Evolutionary conservation across 2,888 invertebrate genomes (phyloP).

Genomic region (Eristalis pertinax): DNA sequence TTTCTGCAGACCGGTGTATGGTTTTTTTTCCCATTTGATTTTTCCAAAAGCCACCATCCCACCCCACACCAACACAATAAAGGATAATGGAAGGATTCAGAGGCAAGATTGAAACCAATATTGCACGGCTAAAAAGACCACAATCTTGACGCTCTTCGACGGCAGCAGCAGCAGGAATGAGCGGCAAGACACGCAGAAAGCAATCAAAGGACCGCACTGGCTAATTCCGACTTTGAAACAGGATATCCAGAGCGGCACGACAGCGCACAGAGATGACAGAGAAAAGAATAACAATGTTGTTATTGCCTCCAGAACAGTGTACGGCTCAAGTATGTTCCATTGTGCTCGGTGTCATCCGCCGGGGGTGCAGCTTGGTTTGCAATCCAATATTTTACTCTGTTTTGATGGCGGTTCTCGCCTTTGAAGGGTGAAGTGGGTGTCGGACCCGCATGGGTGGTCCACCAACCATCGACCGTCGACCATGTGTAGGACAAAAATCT

Average conservation of each 20-base stretch:
- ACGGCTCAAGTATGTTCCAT: slow-evolving; percentile 60
- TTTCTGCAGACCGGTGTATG: slow-evolving; percentile 53
- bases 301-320: slow-evolving; percentile 19
- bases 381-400: slow-evolving; percentile 60
- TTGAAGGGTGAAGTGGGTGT: slow-evolving; percentile 36
- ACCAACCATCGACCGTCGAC: background rate
- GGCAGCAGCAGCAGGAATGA: slow-evolving; percentile 63
- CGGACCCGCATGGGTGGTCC: slow-evolving; percentile 38
- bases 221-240: slow-evolving; percentile 65
- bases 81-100: slow-evolving; percentile 60
- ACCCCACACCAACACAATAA: slow-evolving; percentile 35
- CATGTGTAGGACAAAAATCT: background rate
- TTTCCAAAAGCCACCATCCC: background rate
- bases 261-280: background rate
- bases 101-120: slow-evolving; percentile 48
- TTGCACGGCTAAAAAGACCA: slow-evolving; percentile 39
- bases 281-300: slow-evolving; percentile 38
- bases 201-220: slow-evolving; percentile 64
- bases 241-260: slow-evolving; percentile 30
- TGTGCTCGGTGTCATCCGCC: slow-evolving; percentile 46
- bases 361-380: slow-evolving; percentile 25
- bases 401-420: slow-evolving; percentile 66
- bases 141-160: slow-evolving; percentile 53
- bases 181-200: background rate
- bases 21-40: slow-evolving; percentile 12